Percentiles rank a stretch among this genome's conserved stretches.
These are phyloP conservation scores for Sinella curviseta DNA, from an alignment of 1,140 invertebrate species.

Conservation along the genomic window DNA sequence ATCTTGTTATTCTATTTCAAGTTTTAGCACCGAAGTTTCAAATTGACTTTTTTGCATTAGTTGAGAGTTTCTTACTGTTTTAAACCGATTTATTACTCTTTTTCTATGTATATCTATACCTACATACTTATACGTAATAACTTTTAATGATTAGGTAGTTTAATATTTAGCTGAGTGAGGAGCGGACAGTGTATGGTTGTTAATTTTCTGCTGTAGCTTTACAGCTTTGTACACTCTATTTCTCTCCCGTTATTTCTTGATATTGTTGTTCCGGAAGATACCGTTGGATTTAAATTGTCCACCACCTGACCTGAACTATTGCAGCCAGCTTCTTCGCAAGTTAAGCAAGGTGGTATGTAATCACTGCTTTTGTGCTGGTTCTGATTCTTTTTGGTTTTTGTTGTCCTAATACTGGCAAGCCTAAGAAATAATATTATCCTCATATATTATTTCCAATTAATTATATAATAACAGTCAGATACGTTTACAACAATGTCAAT, in stretches of 20 bases:
- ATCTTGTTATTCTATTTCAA: too few relatives aligned
- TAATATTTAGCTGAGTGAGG: too few relatives aligned
- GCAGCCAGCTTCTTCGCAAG: background rate
- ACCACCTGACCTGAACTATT: background rate
- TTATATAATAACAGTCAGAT: too few relatives aligned
- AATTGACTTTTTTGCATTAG: too few relatives aligned
- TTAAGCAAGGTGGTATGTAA: background rate
- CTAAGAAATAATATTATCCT: slow-evolving; percentile 10
- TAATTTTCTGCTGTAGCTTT: background rate
- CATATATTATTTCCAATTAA: too few relatives aligned
- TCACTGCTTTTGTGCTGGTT: background rate
- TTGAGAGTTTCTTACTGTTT: too few relatives aligned
- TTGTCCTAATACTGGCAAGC: slow-evolving; percentile 38
- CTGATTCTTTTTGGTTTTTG: slow-evolving; percentile 4
- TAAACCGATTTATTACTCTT: too few relatives aligned
- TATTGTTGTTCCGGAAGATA: background rate
- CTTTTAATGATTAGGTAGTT: too few relatives aligned
- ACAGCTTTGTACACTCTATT: slow-evolving; percentile 15
- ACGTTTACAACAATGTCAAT: too few relatives aligned
- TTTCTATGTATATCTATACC: too few relatives aligned
- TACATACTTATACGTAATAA: too few relatives aligned
- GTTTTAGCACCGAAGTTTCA: too few relatives aligned
- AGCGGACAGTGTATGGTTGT: background rate
- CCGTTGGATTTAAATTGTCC: background rate
- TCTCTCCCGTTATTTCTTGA: background rate